phyloP scores from a whole-genome alignment of 2,113 vertebrate species.

The Xiphophorus hellerii region DNA sequence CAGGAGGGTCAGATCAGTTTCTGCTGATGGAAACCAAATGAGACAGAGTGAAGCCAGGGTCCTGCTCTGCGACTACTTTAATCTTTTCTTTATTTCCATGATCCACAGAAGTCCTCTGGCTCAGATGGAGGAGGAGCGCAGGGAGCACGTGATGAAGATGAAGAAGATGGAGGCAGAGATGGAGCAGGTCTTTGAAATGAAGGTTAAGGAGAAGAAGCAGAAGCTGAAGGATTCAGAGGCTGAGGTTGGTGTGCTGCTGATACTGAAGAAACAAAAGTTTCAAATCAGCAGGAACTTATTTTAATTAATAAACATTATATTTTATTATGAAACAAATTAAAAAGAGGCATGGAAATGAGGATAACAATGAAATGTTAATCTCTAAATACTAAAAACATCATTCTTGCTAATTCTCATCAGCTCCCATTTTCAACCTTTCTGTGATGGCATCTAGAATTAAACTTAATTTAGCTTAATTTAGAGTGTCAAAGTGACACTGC shows the following conservation, averaged over 20 bases:
- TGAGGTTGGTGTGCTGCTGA: slow-evolving; percentile 68
- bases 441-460: no score
- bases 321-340: no score
- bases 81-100: not conserved
- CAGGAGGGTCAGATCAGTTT: not conserved
- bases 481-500: not conserved
- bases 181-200: slow-evolving; percentile 88
- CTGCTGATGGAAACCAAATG: no score
- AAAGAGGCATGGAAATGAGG: no score
- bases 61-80: not conserved
- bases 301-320: no score
- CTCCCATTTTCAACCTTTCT: no score
- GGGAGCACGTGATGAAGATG: slow-evolving; percentile 86
- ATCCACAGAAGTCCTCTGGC: slow-evolving; percentile 81
- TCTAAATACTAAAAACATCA: no score
- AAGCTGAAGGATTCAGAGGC: slow-evolving; percentile 86
- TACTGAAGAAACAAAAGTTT: not conserved
- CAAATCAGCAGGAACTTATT: no score
- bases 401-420: no score
- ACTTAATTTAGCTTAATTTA: not conserved
- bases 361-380: no score
- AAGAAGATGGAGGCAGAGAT: slow-evolving; percentile 88
- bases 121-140: slow-evolving; percentile 86
- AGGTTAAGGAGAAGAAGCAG: slow-evolving; percentile 87
- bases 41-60: no score